Base-by-base conservation (phyloP, 1,140 invertebrate genomes). In the Phymastichus coffea region DNA sequence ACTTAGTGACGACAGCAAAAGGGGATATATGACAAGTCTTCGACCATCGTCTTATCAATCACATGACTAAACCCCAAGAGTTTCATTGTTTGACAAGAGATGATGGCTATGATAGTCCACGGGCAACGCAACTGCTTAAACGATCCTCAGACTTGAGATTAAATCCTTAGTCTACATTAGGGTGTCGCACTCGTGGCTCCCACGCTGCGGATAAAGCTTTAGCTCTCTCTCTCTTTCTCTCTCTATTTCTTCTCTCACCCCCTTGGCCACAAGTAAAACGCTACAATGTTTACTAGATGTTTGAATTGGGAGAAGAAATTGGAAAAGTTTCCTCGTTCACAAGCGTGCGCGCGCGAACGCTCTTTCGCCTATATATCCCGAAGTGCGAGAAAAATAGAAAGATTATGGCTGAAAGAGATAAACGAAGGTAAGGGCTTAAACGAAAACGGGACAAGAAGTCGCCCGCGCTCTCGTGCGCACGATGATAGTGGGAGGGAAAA, bases 321-420 rank as follows among this genome's bases (percentile, higher is more conserved):
- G 66, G 66, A 70, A 70, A 68, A 68, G 65, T 68, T 68, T 56
- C 19, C 57, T 58, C 55, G n/a, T 58, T 14, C 26, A 2, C 57
- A 20, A 37, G 28, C 28, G 6, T 7, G 6, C 28, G 23, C 3
- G 4, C 38, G 7, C 17, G 17, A 8, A 28, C 25, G 41, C 38
- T 15, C 43, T 15, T n/a, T 17, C 46, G 25, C 23, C 6, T 20
- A 2, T 26, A n/a, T n/a, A n/a, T n/a, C 28, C 49, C 44, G 30
- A 19, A 55, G 57, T 37, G 26, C 48, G 57, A 58, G 48, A 58
- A 58, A 58, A 58, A 58, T 58, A 58, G 57, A 52, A 58, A 58
- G 19, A 58, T 58, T 58, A 58, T 58, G 38, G 38, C 4, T 58
- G 48, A 52, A 51, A 48, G 48, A 58, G 48, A 55, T 55, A 44